These are phyloP conservation scores for Alcis repandata DNA, from an alignment of 2,888 invertebrate species.

Conservation along the genomic window DNA sequence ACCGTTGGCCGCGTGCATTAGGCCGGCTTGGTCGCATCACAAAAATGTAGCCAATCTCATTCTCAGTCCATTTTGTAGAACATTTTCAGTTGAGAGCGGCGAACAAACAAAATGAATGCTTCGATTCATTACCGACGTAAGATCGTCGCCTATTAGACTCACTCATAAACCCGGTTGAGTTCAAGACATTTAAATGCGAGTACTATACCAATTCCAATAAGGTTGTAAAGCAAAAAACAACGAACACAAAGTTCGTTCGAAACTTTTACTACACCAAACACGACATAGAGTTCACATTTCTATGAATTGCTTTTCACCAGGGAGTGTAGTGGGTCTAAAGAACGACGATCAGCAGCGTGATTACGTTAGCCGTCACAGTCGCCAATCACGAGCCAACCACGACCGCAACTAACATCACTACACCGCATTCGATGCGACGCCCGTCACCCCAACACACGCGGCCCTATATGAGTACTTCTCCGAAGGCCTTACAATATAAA, in stretches of 20 bases:
- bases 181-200: neutral
- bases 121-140: neutral
- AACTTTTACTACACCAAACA: neutral
- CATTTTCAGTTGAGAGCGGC: neutral
- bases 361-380: neutral
- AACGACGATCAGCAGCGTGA: neutral
- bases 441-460: neutral
- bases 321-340: neutral
- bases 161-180: neutral
- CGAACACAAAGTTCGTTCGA: too few species aligned
- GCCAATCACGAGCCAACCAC: neutral
- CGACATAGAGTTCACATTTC: neutral
- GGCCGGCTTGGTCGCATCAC: neutral
- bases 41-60: neutral
- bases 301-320: neutral
- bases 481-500: constrained; percentile 56
- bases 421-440: neutral
- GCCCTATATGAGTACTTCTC: constrained; percentile 32
- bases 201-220: neutral
- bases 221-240: too few species aligned
- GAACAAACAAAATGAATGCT: neutral
- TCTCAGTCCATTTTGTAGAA: neutral
- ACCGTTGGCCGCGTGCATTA: constrained; percentile 40
- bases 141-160: neutral
- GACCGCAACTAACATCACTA: neutral